A percentile compares a stretch with the other conserved stretches of the same genome.
These are phyloP conservation scores for Venturia canescens DNA, from an alignment of 1,140 invertebrate genomes.

Conservation along the genomic window DNA sequence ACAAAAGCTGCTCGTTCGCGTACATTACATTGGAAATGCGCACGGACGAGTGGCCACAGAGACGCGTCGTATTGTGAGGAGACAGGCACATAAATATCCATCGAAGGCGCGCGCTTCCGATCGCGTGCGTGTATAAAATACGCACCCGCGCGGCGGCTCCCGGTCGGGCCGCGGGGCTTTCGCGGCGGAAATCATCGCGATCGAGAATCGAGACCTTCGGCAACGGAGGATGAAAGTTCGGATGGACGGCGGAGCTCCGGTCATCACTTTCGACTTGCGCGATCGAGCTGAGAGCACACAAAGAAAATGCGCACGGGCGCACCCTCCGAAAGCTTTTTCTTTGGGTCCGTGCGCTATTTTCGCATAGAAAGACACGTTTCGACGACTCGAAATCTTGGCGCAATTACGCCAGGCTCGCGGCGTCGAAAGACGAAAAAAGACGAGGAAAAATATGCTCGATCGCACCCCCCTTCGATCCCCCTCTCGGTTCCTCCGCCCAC, in stretches of 20 bases:
- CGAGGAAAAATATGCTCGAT: background rate
- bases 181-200: conserved; percentile 36
- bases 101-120: conserved; percentile 17
- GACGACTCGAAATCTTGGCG: background rate
- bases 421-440: no score
- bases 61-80: no score
- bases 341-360: no score
- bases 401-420: conserved; percentile 14
- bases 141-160: conserved; percentile 7
- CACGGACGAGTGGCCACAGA: no score
- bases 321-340: conserved; percentile 8
- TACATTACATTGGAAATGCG: background rate
- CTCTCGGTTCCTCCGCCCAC: background rate
- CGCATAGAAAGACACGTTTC: background rate
- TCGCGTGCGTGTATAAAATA: conserved; percentile 39
- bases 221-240: conserved; percentile 38
- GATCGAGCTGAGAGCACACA: background rate
- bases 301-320: conserved; percentile 19
- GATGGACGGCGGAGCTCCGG: conserved; percentile 1
- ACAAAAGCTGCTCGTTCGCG: background rate
- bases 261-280: conserved; percentile 34
- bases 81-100: background rate
- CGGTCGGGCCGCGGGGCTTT: conserved; percentile 15
- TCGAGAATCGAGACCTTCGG: conserved; percentile 38
- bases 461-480: background rate